Evolutionary conservation across 1,140 invertebrate genomes (phyloP).

Genomic region (Achatina immaculata): DNA sequence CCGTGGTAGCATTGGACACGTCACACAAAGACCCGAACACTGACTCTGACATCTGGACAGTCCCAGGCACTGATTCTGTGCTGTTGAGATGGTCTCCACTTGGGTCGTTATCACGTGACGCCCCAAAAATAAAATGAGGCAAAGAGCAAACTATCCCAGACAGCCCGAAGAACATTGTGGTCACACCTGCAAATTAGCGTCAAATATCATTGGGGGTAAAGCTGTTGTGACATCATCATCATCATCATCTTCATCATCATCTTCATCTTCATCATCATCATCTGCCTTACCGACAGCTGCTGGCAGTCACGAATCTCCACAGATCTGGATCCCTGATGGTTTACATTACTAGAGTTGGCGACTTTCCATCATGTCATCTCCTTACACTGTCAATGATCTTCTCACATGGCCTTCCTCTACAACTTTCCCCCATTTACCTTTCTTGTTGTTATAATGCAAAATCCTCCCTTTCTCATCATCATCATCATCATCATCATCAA

Average conservation of each 20-base stretch:
- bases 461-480: too few relatives aligned
- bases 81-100: slow-evolving; percentile 13
- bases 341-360: neutral
- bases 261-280: too few relatives aligned
- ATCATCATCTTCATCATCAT: too few relatives aligned
- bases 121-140: slow-evolving; percentile 49
- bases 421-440: too few relatives aligned
- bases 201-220: neutral
- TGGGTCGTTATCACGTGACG: neutral
- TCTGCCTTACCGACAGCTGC: too few relatives aligned
- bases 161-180: slow-evolving; percentile 50
- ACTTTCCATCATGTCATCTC: too few relatives aligned
- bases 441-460: too few relatives aligned
- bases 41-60: neutral
- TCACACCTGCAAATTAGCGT: slow-evolving; percentile 14
- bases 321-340: too few relatives aligned
- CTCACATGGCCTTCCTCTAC: too few relatives aligned
- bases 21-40: slow-evolving; percentile 24
- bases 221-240: neutral
- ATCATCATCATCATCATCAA: too few relatives aligned
- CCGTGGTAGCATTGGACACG: neutral
- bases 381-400: too few relatives aligned
- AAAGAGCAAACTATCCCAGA: slow-evolving; percentile 50
- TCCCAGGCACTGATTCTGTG: neutral
- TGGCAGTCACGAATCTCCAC: neutral